These are phyloP conservation scores for Raphicerus campestris DNA, from an alignment of 2,113 vertebrate species.

Conservation along the genomic window DNA sequence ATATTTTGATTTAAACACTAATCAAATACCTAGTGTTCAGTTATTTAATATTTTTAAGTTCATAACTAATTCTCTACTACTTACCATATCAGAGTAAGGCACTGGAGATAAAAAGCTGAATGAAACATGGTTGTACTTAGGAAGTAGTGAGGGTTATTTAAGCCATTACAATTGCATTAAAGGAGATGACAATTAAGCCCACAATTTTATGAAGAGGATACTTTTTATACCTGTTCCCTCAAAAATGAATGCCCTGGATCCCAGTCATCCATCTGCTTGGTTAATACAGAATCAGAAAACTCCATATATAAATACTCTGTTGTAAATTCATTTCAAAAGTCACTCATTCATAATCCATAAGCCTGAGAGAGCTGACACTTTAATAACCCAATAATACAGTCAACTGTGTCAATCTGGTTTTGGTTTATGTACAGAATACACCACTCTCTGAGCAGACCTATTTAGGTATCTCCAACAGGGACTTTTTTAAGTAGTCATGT, in stretches of 20 bases:
- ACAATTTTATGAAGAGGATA: neutral
- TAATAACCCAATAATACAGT: neutral
- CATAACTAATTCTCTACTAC: neutral
- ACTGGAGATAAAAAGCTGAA: neutral
- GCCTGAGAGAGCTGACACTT: neutral
- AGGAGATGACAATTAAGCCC: neutral
- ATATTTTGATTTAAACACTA: neutral
- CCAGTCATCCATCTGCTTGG: neutral
- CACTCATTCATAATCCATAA: neutral
- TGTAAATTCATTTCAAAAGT: neutral
- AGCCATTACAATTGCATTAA: neutral
- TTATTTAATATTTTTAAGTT: neutral
- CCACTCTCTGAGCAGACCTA: neutral
- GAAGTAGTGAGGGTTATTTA: neutral
- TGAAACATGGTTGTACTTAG: neutral
- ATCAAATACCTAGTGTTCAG: neutral
- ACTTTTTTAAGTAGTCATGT: neutral
- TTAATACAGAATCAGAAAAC: neutral
- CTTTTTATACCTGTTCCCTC: neutral
- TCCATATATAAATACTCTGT: neutral
- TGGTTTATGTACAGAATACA: neutral
- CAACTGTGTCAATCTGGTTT: neutral
- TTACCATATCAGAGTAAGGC: neutral
- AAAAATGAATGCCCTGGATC: neutral
- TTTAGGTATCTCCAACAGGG: neutral